phyloP scores from a whole-genome alignment of 2,888 invertebrate genomes.

The Proisotoma minuta region DNA sequence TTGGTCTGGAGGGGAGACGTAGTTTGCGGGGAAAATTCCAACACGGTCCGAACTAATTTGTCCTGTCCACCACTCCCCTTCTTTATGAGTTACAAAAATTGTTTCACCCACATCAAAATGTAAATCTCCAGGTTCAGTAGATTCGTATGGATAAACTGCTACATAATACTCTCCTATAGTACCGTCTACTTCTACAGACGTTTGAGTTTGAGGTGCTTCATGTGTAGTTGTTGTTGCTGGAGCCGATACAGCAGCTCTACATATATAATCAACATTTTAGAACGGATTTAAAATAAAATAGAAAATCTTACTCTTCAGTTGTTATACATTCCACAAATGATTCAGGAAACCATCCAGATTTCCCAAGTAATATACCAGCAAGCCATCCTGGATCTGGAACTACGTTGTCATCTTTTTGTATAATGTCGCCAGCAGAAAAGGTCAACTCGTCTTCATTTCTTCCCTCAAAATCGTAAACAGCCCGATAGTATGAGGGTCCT shows the following conservation, averaged over 20 bases:
- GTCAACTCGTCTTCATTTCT: conserved; percentile 88
- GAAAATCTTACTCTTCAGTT: conserved; percentile 25
- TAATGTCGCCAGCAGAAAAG: conserved; percentile 88
- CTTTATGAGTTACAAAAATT: conserved; percentile 78
- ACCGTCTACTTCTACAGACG: conserved; percentile 7
- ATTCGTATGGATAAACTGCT: conserved; percentile 51
- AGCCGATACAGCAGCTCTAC: neutral
- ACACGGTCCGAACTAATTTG: conserved; percentile 66
- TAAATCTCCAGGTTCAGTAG: conserved; percentile 84
- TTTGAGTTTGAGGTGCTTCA: neutral
- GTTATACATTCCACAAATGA: conserved; percentile 71
- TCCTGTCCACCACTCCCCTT: conserved; percentile 99
- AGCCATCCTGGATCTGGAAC: conserved; percentile 93
- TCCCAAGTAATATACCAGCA: conserved; percentile 83
- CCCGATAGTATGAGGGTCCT: conserved; percentile 62
- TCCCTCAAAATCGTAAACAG: conserved; percentile 89
- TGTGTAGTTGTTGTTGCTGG: neutral
- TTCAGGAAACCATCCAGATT: conserved; percentile 94
- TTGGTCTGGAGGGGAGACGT: conserved; percentile 70
- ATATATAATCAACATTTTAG: neutral
- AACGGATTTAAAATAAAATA: neutral
- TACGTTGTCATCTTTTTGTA: conserved; percentile 55
- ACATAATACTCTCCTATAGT: conserved; percentile 1
- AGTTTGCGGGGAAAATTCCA: conserved; percentile 97
- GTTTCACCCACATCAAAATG: conserved; percentile 79